Evolutionary conservation across 2,797 vertebrate genomes (phyloP).

Genomic region (Lagocephalus sceleratus): DNA sequence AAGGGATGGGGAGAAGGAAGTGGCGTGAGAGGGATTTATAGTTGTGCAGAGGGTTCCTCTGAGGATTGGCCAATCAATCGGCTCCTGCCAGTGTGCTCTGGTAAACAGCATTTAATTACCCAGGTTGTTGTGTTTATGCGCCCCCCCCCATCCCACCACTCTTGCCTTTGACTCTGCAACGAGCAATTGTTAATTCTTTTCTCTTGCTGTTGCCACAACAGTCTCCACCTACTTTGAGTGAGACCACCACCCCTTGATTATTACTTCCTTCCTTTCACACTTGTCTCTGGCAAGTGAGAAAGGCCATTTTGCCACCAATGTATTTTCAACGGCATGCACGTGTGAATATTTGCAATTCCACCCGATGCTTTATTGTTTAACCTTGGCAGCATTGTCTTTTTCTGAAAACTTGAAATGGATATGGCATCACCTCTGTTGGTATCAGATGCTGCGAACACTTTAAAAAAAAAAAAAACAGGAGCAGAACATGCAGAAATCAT

Average conservation of each 20-base stretch:
- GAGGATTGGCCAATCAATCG: conserved; percentile 60
- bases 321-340: conserved; percentile 47
- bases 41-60: conserved; percentile 54
- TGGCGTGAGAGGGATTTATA: conserved; percentile 60
- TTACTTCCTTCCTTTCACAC: conserved; percentile 52
- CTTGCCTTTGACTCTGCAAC: not conserved
- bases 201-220: conserved; percentile 34
- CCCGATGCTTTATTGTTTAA: conserved; percentile 21
- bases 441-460: conserved; percentile 39
- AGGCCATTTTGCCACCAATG: conserved; percentile 60
- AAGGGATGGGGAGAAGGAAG: conserved; percentile 28
- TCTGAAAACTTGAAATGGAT: conserved; percentile 14
- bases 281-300: conserved; percentile 59
- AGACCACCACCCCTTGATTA: conserved; percentile 44
- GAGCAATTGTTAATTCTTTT: too few species aligned
- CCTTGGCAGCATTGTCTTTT: conserved; percentile 27
- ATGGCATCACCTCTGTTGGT: conserved; percentile 21
- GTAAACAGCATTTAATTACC: conserved; percentile 76
- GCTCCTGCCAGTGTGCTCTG: conserved; percentile 57
- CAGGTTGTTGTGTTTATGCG: conserved; percentile 64
- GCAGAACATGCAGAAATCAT: conserved; percentile 16
- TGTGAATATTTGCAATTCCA: not conserved
- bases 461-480: conserved; percentile 9
- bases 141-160: conserved; percentile 5
- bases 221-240: conserved; percentile 8